Evolutionary conservation across 2,888 invertebrate species (phyloP).

Genomic region (Caenorhabditis sp.): DNA sequence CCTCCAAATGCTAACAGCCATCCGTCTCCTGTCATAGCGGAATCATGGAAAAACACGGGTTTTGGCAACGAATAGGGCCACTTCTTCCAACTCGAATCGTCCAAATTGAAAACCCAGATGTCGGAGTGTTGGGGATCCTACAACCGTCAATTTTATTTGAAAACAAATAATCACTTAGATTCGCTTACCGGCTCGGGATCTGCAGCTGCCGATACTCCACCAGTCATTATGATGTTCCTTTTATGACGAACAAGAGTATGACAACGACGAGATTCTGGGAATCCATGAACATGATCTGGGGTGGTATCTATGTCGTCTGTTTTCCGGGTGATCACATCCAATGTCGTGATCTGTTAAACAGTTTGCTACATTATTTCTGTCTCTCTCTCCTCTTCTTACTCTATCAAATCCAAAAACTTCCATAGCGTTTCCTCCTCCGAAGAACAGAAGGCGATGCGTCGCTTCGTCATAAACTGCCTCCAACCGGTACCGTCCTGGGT

Average conservation of each 20-base stretch:
- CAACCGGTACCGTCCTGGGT: constrained; percentile 69
- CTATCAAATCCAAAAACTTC: constrained; percentile 62
- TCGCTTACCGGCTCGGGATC: not conserved
- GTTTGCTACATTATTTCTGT: no score
- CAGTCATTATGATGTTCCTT: constrained; percentile 19
- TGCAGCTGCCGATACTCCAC: constrained; percentile 19
- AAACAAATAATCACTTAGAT: no score
- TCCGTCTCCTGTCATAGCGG: constrained; percentile 70
- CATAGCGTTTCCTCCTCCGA: constrained; percentile 72
- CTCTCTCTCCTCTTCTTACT: no score
- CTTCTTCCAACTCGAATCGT: constrained; percentile 66
- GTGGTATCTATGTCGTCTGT: no score
- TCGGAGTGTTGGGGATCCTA: constrained; percentile 24
- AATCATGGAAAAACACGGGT: constrained; percentile 75
- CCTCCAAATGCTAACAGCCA: constrained; percentile 73
- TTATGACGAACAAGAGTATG: constrained; percentile 35
- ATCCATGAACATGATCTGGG: constrained; percentile 43
- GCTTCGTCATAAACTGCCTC: constrained; percentile 66
- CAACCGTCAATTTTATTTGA: no score
- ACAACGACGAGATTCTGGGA: constrained; percentile 27
- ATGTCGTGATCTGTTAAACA: no score
- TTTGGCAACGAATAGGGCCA: constrained; percentile 36
- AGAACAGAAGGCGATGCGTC: constrained; percentile 50
- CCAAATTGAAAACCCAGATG: constrained; percentile 74
- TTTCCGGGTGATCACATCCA: no score